Evolutionary conservation across 2,888 invertebrate genomes (phyloP).

Genomic region (Sphecodes monilicornis): DNA sequence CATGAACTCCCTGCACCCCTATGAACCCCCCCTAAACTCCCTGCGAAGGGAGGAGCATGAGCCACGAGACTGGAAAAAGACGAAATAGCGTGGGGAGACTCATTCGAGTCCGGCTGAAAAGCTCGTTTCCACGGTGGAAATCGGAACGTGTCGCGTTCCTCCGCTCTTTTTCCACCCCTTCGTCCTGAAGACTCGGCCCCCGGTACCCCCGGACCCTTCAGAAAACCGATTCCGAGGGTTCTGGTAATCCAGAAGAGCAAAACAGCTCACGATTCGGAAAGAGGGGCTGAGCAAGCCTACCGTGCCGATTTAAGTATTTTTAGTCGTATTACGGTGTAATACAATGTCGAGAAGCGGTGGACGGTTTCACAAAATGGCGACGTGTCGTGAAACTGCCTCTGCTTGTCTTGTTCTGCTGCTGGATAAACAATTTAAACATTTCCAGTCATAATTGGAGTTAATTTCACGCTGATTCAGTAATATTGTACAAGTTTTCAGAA

Average conservation of each 20-base stretch:
- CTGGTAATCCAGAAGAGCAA: conserved; percentile 30
- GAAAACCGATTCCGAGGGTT: conserved; percentile 33
- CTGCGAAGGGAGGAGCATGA: not conserved
- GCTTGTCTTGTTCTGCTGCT: not conserved
- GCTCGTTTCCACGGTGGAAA: conserved; percentile 26
- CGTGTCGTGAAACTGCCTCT: not conserved
- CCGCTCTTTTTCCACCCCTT: not conserved
- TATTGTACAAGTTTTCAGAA: no score
- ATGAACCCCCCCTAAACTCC: not conserved
- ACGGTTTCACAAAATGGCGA: not conserved
- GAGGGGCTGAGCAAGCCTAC: conserved; percentile 52
- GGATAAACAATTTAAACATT: not conserved
- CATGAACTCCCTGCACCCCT: not conserved
- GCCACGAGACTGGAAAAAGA: conserved; percentile 30
- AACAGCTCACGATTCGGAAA: conserved; percentile 21
- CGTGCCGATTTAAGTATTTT: conserved; percentile 30
- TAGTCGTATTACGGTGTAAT: not conserved
- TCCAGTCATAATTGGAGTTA: no score
- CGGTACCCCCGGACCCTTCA: not conserved
- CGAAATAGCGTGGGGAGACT: conserved; percentile 27
- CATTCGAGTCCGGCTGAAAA: conserved; percentile 18
- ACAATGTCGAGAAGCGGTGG: no score
- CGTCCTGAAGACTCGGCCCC: not conserved
- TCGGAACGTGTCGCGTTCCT: conserved; percentile 32
- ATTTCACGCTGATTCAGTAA: no score